These are phyloP conservation scores for Silurus glanis DNA, from an alignment of 2,113 vertebrate genomes.

Conservation along the genomic window DNA sequence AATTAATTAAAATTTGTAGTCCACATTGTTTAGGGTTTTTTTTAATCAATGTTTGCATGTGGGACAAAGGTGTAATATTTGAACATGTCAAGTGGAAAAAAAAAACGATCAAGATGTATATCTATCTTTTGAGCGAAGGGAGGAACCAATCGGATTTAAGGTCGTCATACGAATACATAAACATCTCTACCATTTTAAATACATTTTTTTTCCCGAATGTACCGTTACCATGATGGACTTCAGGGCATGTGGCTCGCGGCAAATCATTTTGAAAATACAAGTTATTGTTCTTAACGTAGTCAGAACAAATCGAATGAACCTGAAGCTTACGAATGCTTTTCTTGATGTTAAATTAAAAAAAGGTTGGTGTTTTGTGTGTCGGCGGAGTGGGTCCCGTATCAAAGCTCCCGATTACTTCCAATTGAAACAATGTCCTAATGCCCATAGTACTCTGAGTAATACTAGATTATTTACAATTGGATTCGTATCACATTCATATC, in stretches of 20 bases:
- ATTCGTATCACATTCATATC: background rate
- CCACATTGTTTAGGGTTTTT: background rate
- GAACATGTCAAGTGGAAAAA: background rate
- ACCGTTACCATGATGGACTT: background rate
- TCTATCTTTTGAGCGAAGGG: background rate
- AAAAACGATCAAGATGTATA: background rate
- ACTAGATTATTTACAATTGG: background rate
- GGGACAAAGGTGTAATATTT: slow-evolving; percentile 26
- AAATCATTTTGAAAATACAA: background rate
- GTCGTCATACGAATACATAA: background rate
- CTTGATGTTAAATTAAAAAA: background rate
- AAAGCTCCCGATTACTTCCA: background rate
- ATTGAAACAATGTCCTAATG: background rate
- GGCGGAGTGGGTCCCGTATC: background rate
- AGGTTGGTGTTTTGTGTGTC: background rate
- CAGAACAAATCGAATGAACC: background rate
- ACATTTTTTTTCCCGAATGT: background rate
- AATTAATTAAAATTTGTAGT: background rate
- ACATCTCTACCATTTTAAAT: background rate
- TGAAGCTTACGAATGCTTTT: background rate
- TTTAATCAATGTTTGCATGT: slow-evolving; percentile 62
- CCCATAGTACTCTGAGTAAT: background rate
- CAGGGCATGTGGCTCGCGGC: background rate
- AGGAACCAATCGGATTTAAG: background rate
- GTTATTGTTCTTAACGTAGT: background rate